These are phyloP conservation scores for Bombus difficillimus DNA, from an alignment of 1,140 invertebrate genomes.

Conservation along the genomic window DNA sequence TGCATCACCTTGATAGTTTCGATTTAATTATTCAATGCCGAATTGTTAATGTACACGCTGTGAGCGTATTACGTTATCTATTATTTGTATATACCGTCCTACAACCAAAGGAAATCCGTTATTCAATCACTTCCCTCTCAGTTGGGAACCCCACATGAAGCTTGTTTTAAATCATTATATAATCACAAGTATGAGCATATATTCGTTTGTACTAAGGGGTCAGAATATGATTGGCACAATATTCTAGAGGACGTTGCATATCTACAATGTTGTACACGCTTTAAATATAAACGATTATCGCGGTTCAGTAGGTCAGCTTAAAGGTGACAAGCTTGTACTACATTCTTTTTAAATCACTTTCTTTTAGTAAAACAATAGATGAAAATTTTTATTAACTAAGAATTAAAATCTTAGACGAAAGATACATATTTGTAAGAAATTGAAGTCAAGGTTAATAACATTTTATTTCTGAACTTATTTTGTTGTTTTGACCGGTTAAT, in stretches of 20 bases:
- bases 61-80: background rate
- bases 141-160: conserved; percentile 34
- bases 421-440: background rate
- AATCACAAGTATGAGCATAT: conserved; percentile 36
- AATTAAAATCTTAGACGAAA: too few species aligned
- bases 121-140: conserved; percentile 54
- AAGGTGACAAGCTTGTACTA: conserved; percentile 14
- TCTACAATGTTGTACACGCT: conserved; percentile 24
- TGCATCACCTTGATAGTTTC: background rate
- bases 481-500: background rate
- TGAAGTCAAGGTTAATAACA: background rate
- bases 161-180: conserved; percentile 49
- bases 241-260: conserved; percentile 28
- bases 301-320: conserved; percentile 43
- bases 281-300: conserved; percentile 47
- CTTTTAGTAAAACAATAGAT: background rate
- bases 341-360: conserved; percentile 32
- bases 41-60: background rate
- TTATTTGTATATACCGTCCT: conserved; percentile 35
- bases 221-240: conserved; percentile 52
- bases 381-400: background rate
- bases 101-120: conserved; percentile 52
- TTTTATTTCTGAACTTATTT: background rate
- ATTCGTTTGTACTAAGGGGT: conserved; percentile 22
- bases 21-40: background rate